Base-by-base conservation (phyloP, 2,888 invertebrate genomes). In the Dynastes hyllus region DNA sequence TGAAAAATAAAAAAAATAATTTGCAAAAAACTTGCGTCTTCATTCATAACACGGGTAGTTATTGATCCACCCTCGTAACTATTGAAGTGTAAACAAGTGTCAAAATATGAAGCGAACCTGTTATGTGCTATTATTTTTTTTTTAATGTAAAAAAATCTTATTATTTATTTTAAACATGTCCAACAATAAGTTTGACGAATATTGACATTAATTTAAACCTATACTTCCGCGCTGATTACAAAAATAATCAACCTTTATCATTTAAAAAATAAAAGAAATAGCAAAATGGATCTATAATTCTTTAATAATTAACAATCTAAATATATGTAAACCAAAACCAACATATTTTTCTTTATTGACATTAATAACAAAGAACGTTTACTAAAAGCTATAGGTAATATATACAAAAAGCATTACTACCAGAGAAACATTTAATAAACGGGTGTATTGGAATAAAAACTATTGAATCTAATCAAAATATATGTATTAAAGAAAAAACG, bases 371-470 rank as follows among this genome's bases (percentile, higher is more conserved):
- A 45, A 45, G 61, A 61, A 75, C 63, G 73, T 45, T 61, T 61
- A 75, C 73, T 75, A 75, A 75, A 75, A 75, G 73, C 73, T 75
- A 75, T 75, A 11, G 69, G 27, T 69, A 58, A 58, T 58, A 75
- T 75, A 61, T 61, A 75, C 73, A 75, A 75, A 45, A 61, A 75
- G 73, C 73, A 13, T 22, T 61, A 75, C 45, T 75, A 75, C 45
- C 37, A 45, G 58, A 61, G 40, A 61, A 61, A 61, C 8, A 22
- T 11, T 75, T 29, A 9, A 55, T 16, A 40, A 61, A 6, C 22
- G 61, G 45, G 37, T 13, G n/a, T 27, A 50, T 50, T 69, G 50
- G 45, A 63, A 75, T 63, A 75, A 75, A 58, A 2, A 37, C 5
- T 58, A 8, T 45, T 45, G 40, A 16, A 37, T 55, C 9, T 73